phyloP scores from a whole-genome alignment of 2,113 vertebrate genomes.

The Nestor notabilis region DNA sequence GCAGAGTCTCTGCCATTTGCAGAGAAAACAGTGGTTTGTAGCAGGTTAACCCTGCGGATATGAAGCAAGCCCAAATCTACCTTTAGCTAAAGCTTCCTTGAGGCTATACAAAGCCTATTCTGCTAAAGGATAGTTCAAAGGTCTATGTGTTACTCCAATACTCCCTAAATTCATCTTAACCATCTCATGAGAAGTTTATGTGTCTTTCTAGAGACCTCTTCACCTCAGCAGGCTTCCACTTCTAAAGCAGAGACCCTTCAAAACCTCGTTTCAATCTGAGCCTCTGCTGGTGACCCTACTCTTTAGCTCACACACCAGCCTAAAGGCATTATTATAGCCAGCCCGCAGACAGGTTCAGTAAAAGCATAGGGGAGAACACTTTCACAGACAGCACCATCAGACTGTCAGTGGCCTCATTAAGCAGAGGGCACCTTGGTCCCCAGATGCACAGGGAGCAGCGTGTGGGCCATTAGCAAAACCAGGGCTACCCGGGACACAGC shows the following conservation, averaged over 20 bases:
- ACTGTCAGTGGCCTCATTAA: background rate
- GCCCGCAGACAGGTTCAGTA: background rate
- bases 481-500: background rate
- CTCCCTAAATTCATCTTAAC: background rate
- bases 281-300: background rate
- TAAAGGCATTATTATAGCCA: background rate
- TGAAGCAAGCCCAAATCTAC: background rate
- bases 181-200: background rate
- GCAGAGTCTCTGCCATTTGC: background rate
- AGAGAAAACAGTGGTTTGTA: rapidly evolving
- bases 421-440: background rate
- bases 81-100: background rate
- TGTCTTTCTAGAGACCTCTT: background rate
- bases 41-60: rapidly evolving
- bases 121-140: background rate
- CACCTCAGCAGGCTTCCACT: background rate
- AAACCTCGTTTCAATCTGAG: background rate
- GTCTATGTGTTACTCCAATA: background rate
- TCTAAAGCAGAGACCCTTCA: background rate
- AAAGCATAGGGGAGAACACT: background rate
- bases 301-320: background rate
- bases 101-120: background rate
- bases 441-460: background rate
- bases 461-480: background rate
- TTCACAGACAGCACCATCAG: background rate